These are phyloP conservation scores for Stramonita haemastoma DNA, from an alignment of 2,888 invertebrate species.

Conservation along the genomic window DNA sequence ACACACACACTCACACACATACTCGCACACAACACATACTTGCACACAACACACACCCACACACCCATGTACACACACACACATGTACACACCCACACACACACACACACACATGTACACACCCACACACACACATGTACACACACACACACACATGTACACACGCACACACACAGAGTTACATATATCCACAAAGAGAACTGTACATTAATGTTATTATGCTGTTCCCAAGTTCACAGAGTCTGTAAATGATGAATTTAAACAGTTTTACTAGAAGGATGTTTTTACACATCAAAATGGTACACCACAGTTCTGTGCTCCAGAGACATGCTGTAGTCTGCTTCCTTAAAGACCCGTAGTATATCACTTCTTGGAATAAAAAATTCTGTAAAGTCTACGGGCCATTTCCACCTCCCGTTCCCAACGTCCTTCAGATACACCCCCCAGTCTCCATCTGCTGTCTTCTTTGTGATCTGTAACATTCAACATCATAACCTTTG, in stretches of 20 bases:
- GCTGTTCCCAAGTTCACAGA: too few species aligned
- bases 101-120: too few species aligned
- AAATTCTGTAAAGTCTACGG: not conserved
- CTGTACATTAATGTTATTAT: too few species aligned
- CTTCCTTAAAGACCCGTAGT: not conserved
- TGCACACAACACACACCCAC: too few species aligned
- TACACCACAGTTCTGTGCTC: not conserved
- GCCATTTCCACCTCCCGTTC: slow-evolving; percentile 8
- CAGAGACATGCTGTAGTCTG: not conserved
- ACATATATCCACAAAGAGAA: too few species aligned
- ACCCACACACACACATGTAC: too few species aligned
- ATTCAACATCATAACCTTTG: not conserved
- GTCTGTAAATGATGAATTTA: not conserved
- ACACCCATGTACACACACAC: too few species aligned
- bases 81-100: too few species aligned
- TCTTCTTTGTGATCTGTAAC: slow-evolving; percentile 18
- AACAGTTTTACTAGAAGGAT: not conserved
- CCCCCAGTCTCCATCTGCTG: slow-evolving; percentile 24
- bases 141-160: too few species aligned
- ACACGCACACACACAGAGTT: too few species aligned
- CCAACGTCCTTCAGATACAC: slow-evolving; percentile 10
- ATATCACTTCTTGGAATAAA: not conserved
- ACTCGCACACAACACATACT: too few species aligned
- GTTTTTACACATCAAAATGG: not conserved
- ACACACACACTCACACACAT: too few species aligned